Percentiles rank a stretch among this genome's conserved stretches.
These are phyloP conservation scores for Seriola aureovittata DNA, from an alignment of 2,113 vertebrate species.

Conservation along the genomic window DNA sequence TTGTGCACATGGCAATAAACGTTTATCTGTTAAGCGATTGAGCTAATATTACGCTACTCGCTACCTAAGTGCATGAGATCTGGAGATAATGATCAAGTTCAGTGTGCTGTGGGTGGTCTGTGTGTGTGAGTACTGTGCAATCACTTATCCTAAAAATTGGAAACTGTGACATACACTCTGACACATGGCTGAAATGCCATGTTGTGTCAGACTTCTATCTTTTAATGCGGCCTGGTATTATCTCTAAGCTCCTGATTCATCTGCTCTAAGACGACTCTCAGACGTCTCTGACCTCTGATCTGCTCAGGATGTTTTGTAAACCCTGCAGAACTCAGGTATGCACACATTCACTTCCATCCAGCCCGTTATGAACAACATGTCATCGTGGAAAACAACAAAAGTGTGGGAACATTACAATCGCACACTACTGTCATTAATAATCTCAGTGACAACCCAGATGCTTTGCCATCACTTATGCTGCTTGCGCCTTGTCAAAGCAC, in stretches of 20 bases:
- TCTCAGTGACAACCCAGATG: slow-evolving; percentile 57
- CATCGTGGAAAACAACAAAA: slow-evolving; percentile 10
- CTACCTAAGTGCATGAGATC: too few species aligned
- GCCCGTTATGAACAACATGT: background rate
- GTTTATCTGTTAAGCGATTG: too few species aligned
- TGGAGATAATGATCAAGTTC: too few species aligned
- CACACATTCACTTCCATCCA: background rate
- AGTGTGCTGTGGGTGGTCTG: slow-evolving; percentile 7
- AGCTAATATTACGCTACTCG: too few species aligned
- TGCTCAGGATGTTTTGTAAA: slow-evolving; percentile 41
- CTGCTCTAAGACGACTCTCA: slow-evolving; percentile 9
- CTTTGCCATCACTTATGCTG: slow-evolving; percentile 34
- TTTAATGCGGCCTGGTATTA: slow-evolving; percentile 40
- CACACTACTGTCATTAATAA: slow-evolving; percentile 52
- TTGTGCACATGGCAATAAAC: too few species aligned
- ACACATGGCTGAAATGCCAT: background rate
- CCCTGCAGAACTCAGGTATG: slow-evolving; percentile 29
- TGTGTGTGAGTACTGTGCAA: background rate
- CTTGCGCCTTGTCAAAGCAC: slow-evolving; percentile 65
- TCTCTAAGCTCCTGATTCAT: slow-evolving; percentile 36
- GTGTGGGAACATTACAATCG: slow-evolving; percentile 47
- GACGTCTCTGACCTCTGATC: slow-evolving; percentile 34
- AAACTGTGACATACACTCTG: background rate
- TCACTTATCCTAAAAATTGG: background rate
- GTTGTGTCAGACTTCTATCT: slow-evolving; percentile 2